Evolutionary conservation across 2,113 vertebrate species (phyloP).

Genomic region (Turdus rufiventris): DNA sequence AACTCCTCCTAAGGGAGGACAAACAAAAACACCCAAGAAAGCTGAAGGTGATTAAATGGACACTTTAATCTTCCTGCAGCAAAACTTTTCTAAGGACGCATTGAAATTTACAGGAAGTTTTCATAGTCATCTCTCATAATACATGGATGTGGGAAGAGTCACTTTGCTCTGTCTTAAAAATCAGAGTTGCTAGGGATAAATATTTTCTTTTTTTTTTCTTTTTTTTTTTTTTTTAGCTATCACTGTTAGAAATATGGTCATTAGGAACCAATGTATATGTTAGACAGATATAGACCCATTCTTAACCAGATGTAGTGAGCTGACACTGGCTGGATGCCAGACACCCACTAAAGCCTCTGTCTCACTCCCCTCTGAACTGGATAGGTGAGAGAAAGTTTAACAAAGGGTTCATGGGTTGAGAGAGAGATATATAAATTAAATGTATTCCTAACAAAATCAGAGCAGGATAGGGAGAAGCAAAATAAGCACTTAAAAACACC

Average conservation of each 20-base stretch:
- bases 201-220: not conserved
- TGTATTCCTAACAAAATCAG: not conserved
- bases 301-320: not conserved
- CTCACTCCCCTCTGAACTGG: not conserved
- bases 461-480: not conserved
- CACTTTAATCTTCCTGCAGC: not conserved
- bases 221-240: not conserved
- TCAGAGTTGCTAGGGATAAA: not conserved
- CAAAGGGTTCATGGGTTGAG: not conserved
- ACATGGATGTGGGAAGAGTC: not conserved
- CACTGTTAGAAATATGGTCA: not conserved
- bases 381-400: not conserved
- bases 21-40: not conserved
- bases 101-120: not conserved
- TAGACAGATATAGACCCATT: not conserved
- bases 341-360: not conserved
- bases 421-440: not conserved
- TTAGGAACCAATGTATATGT: not conserved
- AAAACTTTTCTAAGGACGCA: not conserved
- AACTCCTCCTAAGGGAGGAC: not conserved
- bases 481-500: not conserved
- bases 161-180: not conserved
- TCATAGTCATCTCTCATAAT: not conserved
- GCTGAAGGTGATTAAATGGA: not conserved
- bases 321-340: not conserved